Conservation (phyloP, 2,888 invertebrate species). For the Campoletis raptor region DNA sequence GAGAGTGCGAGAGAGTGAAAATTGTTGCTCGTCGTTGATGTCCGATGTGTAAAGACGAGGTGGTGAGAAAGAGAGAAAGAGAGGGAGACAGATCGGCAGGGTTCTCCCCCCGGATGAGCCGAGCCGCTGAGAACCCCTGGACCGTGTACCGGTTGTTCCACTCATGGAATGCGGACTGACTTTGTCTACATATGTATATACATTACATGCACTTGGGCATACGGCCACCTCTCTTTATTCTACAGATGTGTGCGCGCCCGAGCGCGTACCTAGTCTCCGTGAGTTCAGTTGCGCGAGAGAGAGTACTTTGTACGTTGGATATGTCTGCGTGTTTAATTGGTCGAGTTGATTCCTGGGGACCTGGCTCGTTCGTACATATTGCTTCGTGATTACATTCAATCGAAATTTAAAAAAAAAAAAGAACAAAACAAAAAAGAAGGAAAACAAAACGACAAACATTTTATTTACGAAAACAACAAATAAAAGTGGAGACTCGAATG, state of each 20-base stretch:
- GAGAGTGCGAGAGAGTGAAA: conserved; percentile 43
- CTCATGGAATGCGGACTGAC: conserved; percentile 84
- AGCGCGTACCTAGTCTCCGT: conserved; percentile 12
- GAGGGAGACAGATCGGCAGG: conserved; percentile 18
- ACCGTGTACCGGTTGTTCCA: conserved; percentile 84
- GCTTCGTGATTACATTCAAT: background rate
- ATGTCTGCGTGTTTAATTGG: conserved; percentile 26
- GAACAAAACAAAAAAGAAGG: too few relatives aligned
- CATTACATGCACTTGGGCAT: conserved; percentile 58
- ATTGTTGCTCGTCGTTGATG: background rate
- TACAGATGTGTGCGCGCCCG: conserved; percentile 2
- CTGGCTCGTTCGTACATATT: background rate
- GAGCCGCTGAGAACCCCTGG: conserved; percentile 82
- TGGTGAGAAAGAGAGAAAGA: conserved; percentile 9
- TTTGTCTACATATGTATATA: conserved; percentile 69
- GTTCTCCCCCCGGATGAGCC: conserved; percentile 40
- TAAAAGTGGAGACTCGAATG: too few relatives aligned
- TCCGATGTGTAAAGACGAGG: background rate
- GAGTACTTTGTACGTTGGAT: conserved; percentile 2
- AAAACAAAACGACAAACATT: too few relatives aligned
- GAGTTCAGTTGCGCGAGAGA: background rate
- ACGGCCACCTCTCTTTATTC: conserved; percentile 52
- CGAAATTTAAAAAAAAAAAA: background rate
- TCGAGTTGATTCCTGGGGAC: conserved; percentile 16
- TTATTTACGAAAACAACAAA: too few relatives aligned